Conservation (phyloP, 2,888 invertebrate species). For the Candidula unifasciata region DNA sequence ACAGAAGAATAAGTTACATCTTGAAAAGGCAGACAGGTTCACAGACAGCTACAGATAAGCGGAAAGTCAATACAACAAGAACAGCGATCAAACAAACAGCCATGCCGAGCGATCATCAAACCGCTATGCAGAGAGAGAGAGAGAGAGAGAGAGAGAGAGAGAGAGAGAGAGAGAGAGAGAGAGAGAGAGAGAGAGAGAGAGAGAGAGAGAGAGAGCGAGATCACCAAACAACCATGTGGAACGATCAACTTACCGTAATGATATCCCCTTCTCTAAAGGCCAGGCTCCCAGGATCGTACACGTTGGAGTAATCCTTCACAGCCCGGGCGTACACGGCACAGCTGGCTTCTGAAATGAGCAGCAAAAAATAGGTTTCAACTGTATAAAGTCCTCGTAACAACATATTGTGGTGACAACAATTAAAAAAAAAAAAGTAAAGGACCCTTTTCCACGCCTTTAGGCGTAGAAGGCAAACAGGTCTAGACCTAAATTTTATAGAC, state of each 20-base stretch:
- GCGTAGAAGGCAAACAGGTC: too few species aligned
- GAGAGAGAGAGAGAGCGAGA: background rate
- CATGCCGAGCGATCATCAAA: background rate
- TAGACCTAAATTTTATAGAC: too few species aligned
- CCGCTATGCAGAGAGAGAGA: background rate
- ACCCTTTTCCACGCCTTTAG: too few species aligned
- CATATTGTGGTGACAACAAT: too few species aligned
- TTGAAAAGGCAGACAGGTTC: background rate
- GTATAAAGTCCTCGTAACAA: too few species aligned
- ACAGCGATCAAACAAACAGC: too few species aligned
- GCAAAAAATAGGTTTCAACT: background rate
- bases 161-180: background rate
- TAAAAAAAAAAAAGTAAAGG: too few species aligned
- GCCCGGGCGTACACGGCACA: slow-evolving; percentile 77
- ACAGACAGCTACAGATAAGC: background rate
- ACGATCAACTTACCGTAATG: slow-evolving; percentile 76
- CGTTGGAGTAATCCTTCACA: slow-evolving; percentile 76
- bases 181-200: background rate
- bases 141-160: background rate
- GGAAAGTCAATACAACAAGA: background rate
- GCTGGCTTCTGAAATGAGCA: slow-evolving; percentile 52
- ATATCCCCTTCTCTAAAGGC: slow-evolving; percentile 78
- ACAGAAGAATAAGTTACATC: background rate
- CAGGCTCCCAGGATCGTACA: slow-evolving; percentile 76
- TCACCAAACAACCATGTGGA: background rate